These are phyloP conservation scores for Cryptotis parvus DNA, from an alignment of 2,113 vertebrate species.

Conservation along the genomic window DNA sequence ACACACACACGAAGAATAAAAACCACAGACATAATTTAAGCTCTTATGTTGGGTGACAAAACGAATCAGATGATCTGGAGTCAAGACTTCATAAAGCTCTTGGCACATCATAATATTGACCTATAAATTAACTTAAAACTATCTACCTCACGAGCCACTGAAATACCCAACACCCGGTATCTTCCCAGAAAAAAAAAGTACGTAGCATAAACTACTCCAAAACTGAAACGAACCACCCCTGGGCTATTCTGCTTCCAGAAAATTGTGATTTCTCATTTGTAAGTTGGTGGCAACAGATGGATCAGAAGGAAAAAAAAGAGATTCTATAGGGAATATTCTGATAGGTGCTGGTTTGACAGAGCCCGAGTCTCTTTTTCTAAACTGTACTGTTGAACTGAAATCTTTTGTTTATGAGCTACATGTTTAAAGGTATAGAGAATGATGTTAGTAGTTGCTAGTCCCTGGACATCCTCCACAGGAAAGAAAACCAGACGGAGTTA, in stretches of 20 bases:
- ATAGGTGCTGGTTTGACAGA: constrained; percentile 61
- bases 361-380: constrained; percentile 73
- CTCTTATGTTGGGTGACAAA: neutral
- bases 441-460: neutral
- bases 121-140: neutral
- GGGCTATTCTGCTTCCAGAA: constrained; percentile 49
- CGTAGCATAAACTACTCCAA: neutral
- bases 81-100: neutral
- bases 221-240: neutral
- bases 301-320: constrained; percentile 62
- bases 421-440: neutral
- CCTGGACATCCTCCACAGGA: constrained; percentile 47
- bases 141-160: neutral
- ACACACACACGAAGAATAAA: no score
- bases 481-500: constrained; percentile 65
- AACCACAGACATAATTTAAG: no score
- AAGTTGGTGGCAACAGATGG: constrained; percentile 79
- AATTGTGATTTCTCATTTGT: constrained; percentile 75
- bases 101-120: neutral
- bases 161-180: neutral
- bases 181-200: neutral
- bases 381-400: neutral
- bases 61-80: neutral
- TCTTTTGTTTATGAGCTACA: constrained; percentile 64
- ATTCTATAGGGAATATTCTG: constrained; percentile 76